A percentile compares a stretch with the other conserved stretches of the same genome.
phyloP scores from a whole-genome alignment of 2,797 vertebrate genomes.

The Artibeus lituratus region DNA sequence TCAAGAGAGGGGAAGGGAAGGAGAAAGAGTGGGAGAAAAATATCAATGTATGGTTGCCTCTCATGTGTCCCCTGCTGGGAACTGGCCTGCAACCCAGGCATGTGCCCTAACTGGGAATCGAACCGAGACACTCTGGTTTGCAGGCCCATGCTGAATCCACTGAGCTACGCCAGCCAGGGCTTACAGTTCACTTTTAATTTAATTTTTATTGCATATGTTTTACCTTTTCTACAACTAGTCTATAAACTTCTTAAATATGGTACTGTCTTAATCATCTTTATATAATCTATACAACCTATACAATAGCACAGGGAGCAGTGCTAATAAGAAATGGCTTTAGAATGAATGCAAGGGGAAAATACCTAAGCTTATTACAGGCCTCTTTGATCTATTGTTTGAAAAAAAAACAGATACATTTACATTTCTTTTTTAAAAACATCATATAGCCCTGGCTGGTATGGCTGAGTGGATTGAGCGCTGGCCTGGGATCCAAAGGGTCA shows the following conservation, averaged over 20 bases:
- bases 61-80: too few species aligned
- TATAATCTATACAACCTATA: not conserved
- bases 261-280: not conserved
- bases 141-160: too few species aligned
- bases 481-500: too few species aligned
- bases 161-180: too few species aligned
- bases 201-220: not conserved
- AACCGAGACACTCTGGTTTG: too few species aligned
- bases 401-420: not conserved
- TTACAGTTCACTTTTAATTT: slow-evolving; percentile 15
- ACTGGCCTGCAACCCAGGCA: too few species aligned
- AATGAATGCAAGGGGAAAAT: not conserved
- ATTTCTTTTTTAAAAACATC: not conserved
- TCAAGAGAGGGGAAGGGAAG: too few species aligned
- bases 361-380: not conserved
- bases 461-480: too few species aligned
- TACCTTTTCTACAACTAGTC: not conserved
- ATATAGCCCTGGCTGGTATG: not conserved
- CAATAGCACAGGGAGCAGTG: not conserved
- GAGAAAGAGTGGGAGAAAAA: too few species aligned
- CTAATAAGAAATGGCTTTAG: not conserved
- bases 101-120: too few species aligned
- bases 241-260: slow-evolving; percentile 25
- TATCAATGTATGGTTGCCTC: too few species aligned
- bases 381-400: not conserved